Percentiles rank a stretch among this genome's conserved stretches.
phyloP scores from a whole-genome alignment of 2,113 vertebrate species.

The Odocoileus hemionus region DNA sequence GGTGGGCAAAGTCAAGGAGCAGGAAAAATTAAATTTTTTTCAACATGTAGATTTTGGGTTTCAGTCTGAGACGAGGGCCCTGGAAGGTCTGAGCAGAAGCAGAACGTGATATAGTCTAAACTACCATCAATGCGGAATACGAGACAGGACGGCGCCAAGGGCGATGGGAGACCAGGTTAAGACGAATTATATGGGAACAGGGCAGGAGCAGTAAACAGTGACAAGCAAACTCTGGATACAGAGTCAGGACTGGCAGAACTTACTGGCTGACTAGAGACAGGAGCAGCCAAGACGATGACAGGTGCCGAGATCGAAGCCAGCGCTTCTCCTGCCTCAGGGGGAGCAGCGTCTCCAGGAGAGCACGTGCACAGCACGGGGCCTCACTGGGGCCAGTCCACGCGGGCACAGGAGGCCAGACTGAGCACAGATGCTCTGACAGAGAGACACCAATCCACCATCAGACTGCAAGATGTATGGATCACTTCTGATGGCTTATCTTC shows the following conservation, averaged over 20 bases:
- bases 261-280: background rate
- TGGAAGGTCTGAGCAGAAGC: background rate
- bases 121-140: background rate
- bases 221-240: background rate
- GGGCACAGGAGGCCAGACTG: background rate
- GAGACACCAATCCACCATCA: background rate
- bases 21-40: background rate
- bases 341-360: background rate
- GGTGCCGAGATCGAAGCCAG: background rate
- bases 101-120: background rate
- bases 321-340: background rate
- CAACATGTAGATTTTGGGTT: background rate
- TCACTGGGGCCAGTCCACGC: background rate
- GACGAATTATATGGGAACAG: background rate
- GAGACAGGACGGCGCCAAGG: background rate
- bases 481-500: background rate
- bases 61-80: background rate
- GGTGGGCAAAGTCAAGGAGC: background rate
- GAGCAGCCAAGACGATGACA: background rate
- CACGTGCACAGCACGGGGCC: background rate
- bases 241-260: background rate
- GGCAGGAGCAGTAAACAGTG: background rate
- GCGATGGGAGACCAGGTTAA: background rate
- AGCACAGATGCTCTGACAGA: background rate
- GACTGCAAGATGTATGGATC: background rate